These are phyloP conservation scores for Hanleya hanleyi DNA, from an alignment of 2,888 invertebrate genomes.

Conservation along the genomic window DNA sequence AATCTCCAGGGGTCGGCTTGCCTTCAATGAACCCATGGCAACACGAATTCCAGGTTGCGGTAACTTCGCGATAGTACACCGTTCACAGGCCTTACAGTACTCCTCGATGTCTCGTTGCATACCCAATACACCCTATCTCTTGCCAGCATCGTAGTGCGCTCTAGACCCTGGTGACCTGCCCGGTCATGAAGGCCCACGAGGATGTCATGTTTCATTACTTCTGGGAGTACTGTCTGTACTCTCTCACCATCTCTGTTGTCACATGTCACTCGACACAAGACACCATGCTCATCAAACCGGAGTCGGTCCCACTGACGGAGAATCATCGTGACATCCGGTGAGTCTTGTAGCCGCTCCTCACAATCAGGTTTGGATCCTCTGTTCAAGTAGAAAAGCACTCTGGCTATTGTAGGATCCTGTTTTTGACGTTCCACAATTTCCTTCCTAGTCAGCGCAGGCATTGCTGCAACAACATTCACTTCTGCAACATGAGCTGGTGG, in stretches of 20 bases:
- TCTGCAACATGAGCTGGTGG: no score
- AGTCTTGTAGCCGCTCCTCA: no score
- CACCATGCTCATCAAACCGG: not conserved
- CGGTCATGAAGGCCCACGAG: constrained; percentile 2
- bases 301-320: constrained; percentile 7
- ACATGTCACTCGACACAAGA: not conserved
- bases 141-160: not conserved
- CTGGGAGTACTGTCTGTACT: not conserved
- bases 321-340: constrained; percentile 1
- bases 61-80: constrained; percentile 9
- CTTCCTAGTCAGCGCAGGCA: no score
- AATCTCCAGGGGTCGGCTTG: constrained; percentile 6
- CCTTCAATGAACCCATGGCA: not conserved
- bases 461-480: no score
- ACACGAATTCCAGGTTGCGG: not conserved
- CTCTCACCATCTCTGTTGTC: not conserved
- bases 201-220: not conserved
- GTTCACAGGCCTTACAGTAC: not conserved
- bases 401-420: no score
- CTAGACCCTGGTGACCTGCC: constrained; percentile 15
- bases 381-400: no score
- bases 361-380: no score
- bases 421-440: no score
- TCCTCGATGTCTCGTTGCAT: not conserved
- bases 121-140: constrained; percentile 3